phyloP scores from a whole-genome alignment of 2,797 vertebrate species.

The Takifugu ocellatus region DNA sequence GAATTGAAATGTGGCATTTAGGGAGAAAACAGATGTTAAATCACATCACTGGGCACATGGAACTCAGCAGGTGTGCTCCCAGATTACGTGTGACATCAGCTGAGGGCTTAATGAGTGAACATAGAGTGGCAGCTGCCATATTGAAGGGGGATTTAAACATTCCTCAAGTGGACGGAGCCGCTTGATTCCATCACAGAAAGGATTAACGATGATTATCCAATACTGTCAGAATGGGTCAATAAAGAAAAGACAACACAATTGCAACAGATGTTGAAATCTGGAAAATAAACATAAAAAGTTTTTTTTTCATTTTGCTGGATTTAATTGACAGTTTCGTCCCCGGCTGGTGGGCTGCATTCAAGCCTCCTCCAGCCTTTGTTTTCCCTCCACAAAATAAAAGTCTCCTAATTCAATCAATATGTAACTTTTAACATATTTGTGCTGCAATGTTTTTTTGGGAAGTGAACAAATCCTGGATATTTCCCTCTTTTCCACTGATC shows the following conservation, averaged over 20 bases:
- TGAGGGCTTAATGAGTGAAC: constrained; percentile 25
- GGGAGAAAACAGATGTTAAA: constrained; percentile 34
- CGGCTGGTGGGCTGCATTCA: background rate
- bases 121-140: constrained; percentile 22
- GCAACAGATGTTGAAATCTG: background rate
- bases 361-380: background rate
- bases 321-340: background rate
- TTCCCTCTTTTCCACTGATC: background rate
- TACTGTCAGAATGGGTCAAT: background rate
- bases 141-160: constrained; percentile 12
- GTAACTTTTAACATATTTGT: too few species aligned
- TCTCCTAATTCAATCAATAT: too few species aligned
- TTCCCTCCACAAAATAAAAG: too few species aligned
- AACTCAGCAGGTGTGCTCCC: constrained; percentile 29
- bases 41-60: constrained; percentile 12
- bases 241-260: background rate
- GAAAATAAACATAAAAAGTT: background rate
- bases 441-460: too few species aligned
- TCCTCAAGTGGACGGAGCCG: background rate
- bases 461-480: too few species aligned
- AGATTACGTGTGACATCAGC: constrained; percentile 17
- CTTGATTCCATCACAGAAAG: constrained; percentile 3
- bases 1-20: background rate
- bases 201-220: background rate
- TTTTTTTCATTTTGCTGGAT: background rate